Percentiles rank a stretch among this genome's conserved stretches.
phyloP scores from a whole-genome alignment of 2,113 vertebrate genomes.

The Ophiodon elongatus region DNA sequence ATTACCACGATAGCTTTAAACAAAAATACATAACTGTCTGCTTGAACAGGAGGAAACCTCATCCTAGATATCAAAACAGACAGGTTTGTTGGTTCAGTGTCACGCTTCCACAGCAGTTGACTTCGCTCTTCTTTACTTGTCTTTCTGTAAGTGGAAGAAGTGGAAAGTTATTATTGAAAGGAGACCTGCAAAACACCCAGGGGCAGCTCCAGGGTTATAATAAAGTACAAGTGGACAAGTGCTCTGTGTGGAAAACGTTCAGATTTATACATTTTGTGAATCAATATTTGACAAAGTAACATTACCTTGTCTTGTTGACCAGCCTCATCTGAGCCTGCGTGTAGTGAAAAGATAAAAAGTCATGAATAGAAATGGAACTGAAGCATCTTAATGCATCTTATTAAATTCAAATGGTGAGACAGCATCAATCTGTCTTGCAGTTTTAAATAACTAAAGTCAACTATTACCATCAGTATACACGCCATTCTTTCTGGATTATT shows the following conservation, averaged over 20 bases:
- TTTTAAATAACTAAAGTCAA: rapidly evolving
- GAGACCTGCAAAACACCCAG: neutral
- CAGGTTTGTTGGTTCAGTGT: neutral
- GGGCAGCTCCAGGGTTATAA: neutral
- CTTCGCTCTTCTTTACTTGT: conserved; percentile 67
- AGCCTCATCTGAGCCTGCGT: conserved; percentile 56
- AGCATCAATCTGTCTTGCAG: rapidly evolving
- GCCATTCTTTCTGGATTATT: neutral
- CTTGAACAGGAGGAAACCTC: neutral
- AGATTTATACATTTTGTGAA: neutral
- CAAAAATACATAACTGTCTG: neutral
- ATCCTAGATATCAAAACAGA: neutral
- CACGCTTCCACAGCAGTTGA: neutral
- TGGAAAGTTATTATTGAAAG: neutral
- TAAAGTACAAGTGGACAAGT: neutral
- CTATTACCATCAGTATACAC: neutral
- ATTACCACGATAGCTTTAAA: neutral
- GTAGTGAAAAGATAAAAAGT: conserved; percentile 7
- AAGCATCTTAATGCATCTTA: neutral
- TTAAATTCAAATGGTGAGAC: rapidly evolving
- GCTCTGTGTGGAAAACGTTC: neutral
- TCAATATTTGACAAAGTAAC: rapidly evolving
- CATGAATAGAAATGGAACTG: neutral
- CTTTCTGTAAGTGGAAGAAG: conserved; percentile 67
- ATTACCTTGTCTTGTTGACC: conserved; percentile 73